Evolutionary conservation across 2,888 invertebrate genomes (phyloP), one percentile per base, ranked within the genome.

Genomic region (Trichogramma dendrolimi): DNA sequence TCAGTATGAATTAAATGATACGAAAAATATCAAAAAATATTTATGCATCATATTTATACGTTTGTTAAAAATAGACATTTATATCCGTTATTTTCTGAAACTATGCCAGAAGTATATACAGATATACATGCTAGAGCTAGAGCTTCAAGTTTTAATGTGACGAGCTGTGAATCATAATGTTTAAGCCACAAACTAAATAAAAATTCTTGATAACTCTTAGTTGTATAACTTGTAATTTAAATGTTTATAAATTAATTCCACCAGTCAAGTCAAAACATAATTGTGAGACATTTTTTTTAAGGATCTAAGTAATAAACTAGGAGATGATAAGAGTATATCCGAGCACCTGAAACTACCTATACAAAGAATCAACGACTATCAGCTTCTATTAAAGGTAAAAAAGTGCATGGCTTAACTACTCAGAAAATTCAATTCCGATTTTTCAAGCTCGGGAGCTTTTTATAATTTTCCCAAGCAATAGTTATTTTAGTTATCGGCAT

Each of bases 321-420:
- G 88, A 74, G 94, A 94, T 87, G 93, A 93, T 80, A 94, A 94
- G 82, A 88, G 87, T 72, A 86, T 94, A 74, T 84, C 88, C 74
- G 95, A 95, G 81, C 94, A 96, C 82, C 86, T 96, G 72, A 92
- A 94, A 82, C 87, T 95, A 73, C 94, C 96, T 72, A 91, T 94
- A 77, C 94, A 95, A 84, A 87, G 96, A 79, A 94, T 96, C 80
- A 94, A 94, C 88, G 94, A 96, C 84, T 96, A 96, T 81, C 94
- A 95, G 82, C 89, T 94, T 73, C 87, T 96, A 66, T 84, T 96
- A 70, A 94, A 94, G 91, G 96, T 93, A 81, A 81, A 8, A 14
- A 44, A 50, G 27, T 27, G 27, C 27, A 27, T 27, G 27, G 27
- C 27, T 27, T 27, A 27, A 27, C 2, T 27, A 27, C 27, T 27